Evolutionary conservation across 1,140 invertebrate genomes (phyloP), one percentile per base, ranked within the genome.

Genomic region (Bombus ignitus): DNA sequence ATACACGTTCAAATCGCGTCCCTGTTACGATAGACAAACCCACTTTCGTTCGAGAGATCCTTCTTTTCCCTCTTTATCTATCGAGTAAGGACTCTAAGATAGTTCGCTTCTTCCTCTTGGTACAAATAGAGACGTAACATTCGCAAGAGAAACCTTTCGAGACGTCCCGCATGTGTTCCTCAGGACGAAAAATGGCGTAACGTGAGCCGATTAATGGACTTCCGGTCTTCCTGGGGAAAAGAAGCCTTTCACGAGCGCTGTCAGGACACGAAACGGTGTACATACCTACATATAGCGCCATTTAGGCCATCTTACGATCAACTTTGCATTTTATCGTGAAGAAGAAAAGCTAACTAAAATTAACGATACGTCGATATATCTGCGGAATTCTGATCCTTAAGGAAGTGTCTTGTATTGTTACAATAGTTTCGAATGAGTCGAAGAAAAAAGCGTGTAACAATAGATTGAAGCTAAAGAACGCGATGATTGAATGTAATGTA

Each of bases 171-270:
- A 39, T 18, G 44, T 72, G 53, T 73, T 74, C n/a, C 28, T 15
- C 35, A n/a, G 37, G 18, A 79, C 57, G 81, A 87, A 84, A 86
- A 78, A 87, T 74, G 80, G 39, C 39, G 89, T 78, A 90, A 90
- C 86, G 42, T 79, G 88, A 90, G 59, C 79, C 88, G 88, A 90
- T 90, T 90, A 83, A 90, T 88, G 86, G 86, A 90, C 86, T 87
- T 87, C 78, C 81, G 81, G 22, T 39, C 76, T 71, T 79, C 42
- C 53, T 35, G 83, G 1, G 59, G 22, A 42, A 65, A 72, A 32
- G 76, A 85, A 78, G 53, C 74, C 62, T 47, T 75, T 65, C 32
- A 70, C 10, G 68, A 57, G 0, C 13, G 8, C 10, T 0, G 28
- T 2, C 12, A 22, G 59, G 42, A 42, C 47, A 12, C 44, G 35